Base-by-base conservation (phyloP, 2,113 vertebrate species). In the Chrysochloris asiatica region DNA sequence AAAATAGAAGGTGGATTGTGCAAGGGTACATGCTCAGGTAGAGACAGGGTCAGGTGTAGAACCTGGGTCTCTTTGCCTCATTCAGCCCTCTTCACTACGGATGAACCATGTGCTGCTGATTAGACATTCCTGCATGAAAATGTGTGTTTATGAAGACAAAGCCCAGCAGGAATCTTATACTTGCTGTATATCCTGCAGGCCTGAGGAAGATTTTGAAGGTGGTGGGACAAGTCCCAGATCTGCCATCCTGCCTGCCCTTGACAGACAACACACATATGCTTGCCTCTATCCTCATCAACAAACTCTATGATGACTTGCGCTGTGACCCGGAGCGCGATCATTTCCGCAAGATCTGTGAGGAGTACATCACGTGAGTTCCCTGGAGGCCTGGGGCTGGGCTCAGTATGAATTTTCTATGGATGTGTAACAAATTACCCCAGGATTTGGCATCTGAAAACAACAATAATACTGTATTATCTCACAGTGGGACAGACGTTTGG, bases 161-260 rank as follows among this genome's bases (percentile, higher is more conserved):
- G 82, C 19, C 50, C 24, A 13, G 73, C 30, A 2, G 28, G 47
- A 30, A 14, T 77, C 82, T 77, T 22, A 65, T 4, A 8, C 38
- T 52, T 43, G 3, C 56, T 3, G 0, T 43, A 30, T 0, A 4
- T 63, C 88, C 89, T 43, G n/a, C 93, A 99, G 99, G 99, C 76
- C 97, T 99, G 90, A 99, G 98, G 96, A 99, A 99, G 97, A 99
- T 99, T 90, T 97, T 99, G 83, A 99, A 99, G 95, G 98, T 99
- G 30, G 99, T 98, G 73, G 99, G 99, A 12, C 99, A 99, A 97
- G 98, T 99, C 85, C 98, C 99, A 3, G 99, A 99, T 43, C 96
- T 99, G 81, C 98, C 99, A 1, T 97, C 98, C 88, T 99, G 99
- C 97, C 97, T 99, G 86, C 98, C 98, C 0, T 19, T 99, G 97